Percentiles rank a stretch among this genome's conserved stretches.
These are phyloP conservation scores for Sebastes aleutianus DNA, from an alignment of 2,797 vertebrate genomes.

Conservation along the genomic window DNA sequence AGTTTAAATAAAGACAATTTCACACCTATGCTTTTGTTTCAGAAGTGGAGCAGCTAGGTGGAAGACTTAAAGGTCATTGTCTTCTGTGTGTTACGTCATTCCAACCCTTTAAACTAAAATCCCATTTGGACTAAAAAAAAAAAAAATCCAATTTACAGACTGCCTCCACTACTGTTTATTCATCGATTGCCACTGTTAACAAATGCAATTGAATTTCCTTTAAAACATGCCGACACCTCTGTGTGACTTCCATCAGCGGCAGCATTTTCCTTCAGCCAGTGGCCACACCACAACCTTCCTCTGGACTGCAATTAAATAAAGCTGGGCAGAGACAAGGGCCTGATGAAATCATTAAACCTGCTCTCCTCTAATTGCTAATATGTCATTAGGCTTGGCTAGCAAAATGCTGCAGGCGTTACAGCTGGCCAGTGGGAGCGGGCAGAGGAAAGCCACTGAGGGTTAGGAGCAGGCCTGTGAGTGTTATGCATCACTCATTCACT, in stretches of 20 bases:
- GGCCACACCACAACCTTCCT: slow-evolving; percentile 27
- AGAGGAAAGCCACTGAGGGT: background rate
- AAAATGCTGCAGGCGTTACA: slow-evolving; percentile 27
- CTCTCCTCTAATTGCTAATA: slow-evolving; percentile 61
- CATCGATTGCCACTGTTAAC: background rate
- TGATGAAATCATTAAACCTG: slow-evolving; percentile 57
- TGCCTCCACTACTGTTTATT: background rate
- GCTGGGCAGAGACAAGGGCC: slow-evolving; percentile 1
- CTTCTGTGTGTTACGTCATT: background rate
- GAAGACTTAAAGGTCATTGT: background rate
- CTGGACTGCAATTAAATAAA: slow-evolving; percentile 43
- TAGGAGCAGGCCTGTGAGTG: background rate
- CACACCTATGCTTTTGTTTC: background rate
- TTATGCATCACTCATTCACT: slow-evolving; percentile 8
- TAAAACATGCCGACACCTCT: background rate
- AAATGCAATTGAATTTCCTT: slow-evolving; percentile 19
- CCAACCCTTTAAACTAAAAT: background rate
- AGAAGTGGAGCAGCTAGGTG: background rate
- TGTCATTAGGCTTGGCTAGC: slow-evolving; percentile 44
- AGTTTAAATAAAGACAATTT: background rate
- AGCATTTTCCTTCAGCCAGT: slow-evolving; percentile 7
- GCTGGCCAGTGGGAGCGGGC: background rate
- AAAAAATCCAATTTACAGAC: slow-evolving; percentile 11
- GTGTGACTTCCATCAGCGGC: slow-evolving; percentile 25
- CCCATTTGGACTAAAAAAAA: background rate